Base-by-base conservation (phyloP, 1,140 invertebrate species). In the Chironomus striatipennis region DNA sequence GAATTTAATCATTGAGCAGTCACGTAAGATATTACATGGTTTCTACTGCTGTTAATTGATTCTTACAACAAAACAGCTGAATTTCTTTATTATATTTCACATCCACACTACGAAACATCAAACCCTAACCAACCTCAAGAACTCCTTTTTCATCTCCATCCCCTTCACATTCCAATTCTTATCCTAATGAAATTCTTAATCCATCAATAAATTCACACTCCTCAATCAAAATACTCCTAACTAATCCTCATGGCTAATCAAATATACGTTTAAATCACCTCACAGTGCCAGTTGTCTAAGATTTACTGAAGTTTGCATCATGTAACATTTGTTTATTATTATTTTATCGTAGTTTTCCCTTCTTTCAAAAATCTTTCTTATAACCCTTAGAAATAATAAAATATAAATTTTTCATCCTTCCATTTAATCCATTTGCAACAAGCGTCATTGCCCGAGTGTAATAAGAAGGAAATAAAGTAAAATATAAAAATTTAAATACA, bases 401-500 rank as follows among this genome's bases (percentile, higher is more conserved):
- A 34, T 34, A 34, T 34, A 34, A 34, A 34, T 34, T 34, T 34
- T 34, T 34, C 24, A 34, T 34, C 24, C 24, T 34, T 34, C 24
- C 24, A 34, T 34, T 34, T 34, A 57, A 57, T 57, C n/a, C 47
- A 57, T n/a, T 57, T 57, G 47, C 47, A 57, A 57, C 47, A 57
- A 12, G 12, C 43, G 8, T 10, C 43, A 47, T 4, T 15, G 9
- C 43, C n/a, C 12, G 4, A 57, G 1, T 9, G 47, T 57, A 15
- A 57, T 57, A 12, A 12, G n/a, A 57, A 57, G 47, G 8, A 57
- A 15, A 57, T n/a, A 47, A 10, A 47, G 43, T n/a, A 57, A n/a
- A 57, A 47, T 47, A n/a, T n/a, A n/a, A n/a, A 12, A 47, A n/a
- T 57, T 57, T 57, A 57, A 57, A 57, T 57, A 57, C 47, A 57